A percentile compares a stretch with the other conserved stretches of the same genome.
Conservation (phyloP, 2,888 invertebrate genomes). For the Tethea ocularis region DNA sequence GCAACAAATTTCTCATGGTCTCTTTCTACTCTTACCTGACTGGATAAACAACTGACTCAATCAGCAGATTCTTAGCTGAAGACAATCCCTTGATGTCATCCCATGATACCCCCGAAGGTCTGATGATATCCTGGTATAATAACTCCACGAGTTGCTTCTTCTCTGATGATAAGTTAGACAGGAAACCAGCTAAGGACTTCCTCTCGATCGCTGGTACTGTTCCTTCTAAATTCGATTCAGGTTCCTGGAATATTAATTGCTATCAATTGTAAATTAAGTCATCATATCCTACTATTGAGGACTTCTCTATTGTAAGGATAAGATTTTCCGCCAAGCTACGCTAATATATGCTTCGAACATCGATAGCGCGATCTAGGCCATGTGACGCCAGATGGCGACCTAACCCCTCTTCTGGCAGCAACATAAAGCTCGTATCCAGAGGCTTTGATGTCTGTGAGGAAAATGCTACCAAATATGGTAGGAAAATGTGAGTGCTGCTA, state of each 20-base stretch:
- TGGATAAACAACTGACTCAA: slow-evolving; percentile 94
- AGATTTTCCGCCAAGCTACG: too few species aligned
- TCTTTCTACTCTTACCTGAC: slow-evolving; percentile 59
- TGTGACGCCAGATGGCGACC: too few species aligned
- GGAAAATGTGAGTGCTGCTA: too few species aligned
- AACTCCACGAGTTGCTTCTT: slow-evolving; percentile 86
- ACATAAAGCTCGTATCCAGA: too few species aligned
- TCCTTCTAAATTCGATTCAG: slow-evolving; percentile 27
- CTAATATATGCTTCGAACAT: too few species aligned
- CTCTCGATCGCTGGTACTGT: slow-evolving; percentile 50
- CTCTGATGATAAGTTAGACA: slow-evolving; percentile 73
- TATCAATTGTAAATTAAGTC: background rate
- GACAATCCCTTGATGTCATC: slow-evolving; percentile 88
- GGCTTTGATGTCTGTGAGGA: too few species aligned
- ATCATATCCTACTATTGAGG: too few species aligned
- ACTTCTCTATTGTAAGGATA: too few species aligned
- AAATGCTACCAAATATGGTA: too few species aligned
- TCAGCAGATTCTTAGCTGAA: slow-evolving; percentile 89
- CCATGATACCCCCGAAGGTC: slow-evolving; percentile 89
- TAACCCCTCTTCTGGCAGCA: too few species aligned
- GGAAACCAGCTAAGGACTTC: slow-evolving; percentile 59
- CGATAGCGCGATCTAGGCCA: too few species aligned
- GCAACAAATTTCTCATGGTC: too few species aligned
- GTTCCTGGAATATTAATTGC: slow-evolving; percentile 35
- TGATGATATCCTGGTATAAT: slow-evolving; percentile 85